Evolutionary conservation across 37 sponge, comb jelly and placozoan genomes (phyloP).

Genomic region (Tethya wilhelma): DNA sequence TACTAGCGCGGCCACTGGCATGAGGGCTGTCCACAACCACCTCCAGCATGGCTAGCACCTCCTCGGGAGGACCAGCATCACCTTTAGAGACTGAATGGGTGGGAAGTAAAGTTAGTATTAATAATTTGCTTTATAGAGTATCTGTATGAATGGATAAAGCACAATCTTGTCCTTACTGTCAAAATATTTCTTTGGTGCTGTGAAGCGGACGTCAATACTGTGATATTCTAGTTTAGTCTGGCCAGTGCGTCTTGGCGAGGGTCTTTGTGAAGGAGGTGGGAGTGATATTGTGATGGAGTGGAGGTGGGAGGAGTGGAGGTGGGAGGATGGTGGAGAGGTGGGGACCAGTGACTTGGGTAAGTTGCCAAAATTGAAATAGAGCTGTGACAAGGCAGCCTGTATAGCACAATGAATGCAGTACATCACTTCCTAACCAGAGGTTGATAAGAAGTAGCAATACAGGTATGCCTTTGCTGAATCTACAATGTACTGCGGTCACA

Average conservation of each 20-base stretch:
- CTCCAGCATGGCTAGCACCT: conserved; percentile 16
- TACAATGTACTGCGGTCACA: no score
- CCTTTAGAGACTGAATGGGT: conserved; percentile 1
- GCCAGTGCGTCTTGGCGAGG: neutral
- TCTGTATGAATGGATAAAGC: neutral
- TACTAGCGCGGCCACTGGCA: neutral
- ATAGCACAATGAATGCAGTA: no score
- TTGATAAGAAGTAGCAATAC: no score
- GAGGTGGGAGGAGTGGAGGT: conserved; percentile 6
- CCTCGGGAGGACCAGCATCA: conserved; percentile 16
- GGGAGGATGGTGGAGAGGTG: conserved; percentile 24
- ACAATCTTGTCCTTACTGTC: no score
- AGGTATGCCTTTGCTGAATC: no score
- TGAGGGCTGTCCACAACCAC: conserved; percentile 2
- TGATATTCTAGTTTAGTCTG: neutral
- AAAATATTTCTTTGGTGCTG: conserved; percentile 18
- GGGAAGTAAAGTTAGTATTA: no score
- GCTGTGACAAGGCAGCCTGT: neutral
- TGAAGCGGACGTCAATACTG: conserved; percentile 29
- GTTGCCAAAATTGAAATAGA: neutral
- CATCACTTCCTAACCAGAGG: no score
- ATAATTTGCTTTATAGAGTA: no score
- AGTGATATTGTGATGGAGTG: conserved; percentile 16
- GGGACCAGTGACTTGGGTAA: conserved; percentile 23
- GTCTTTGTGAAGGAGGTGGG: conserved; percentile 8